Percentiles rank a stretch among this genome's conserved stretches.
These are phyloP conservation scores for Dryas iulia DNA, from an alignment of 1,140 invertebrate species.

Conservation along the genomic window DNA sequence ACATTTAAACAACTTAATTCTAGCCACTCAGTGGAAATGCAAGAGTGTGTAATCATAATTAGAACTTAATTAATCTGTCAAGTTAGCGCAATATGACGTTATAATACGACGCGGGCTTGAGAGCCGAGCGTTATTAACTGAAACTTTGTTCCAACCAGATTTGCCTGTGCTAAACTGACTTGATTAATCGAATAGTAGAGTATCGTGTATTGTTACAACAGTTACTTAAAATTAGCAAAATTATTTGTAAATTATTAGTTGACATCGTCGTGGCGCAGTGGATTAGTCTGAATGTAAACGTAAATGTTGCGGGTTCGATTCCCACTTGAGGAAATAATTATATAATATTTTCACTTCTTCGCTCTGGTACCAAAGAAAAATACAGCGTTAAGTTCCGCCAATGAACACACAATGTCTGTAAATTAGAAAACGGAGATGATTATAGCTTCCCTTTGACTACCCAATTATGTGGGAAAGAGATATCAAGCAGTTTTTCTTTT, in stretches of 20 bases:
- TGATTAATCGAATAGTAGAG: not conserved
- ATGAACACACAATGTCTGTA: no score
- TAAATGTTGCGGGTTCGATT: no score
- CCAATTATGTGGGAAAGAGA: no score
- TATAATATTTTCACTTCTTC: no score
- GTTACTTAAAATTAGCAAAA: not conserved
- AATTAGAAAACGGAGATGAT: no score
- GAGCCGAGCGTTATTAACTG: conserved; percentile 24
- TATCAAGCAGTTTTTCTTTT: no score
- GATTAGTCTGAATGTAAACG: no score
- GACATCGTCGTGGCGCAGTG: no score
- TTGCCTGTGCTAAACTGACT: conserved; percentile 16
- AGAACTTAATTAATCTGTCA: conserved; percentile 60
- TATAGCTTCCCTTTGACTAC: no score
- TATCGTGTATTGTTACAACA: not conserved
- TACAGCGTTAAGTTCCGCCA: no score
- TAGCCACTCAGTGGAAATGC: not conserved
- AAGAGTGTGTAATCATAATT: conserved; percentile 46
- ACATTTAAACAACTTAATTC: not conserved
- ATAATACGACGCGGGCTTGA: conserved; percentile 22
- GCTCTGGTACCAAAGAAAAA: no score
- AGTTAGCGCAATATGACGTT: conserved; percentile 40
- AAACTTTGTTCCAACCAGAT: conserved; percentile 22
- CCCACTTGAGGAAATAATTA: no score
- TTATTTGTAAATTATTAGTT: not conserved